These are phyloP conservation scores for Alouatta caraya DNA, from an alignment of 2,797 vertebrate species.

Conservation along the genomic window DNA sequence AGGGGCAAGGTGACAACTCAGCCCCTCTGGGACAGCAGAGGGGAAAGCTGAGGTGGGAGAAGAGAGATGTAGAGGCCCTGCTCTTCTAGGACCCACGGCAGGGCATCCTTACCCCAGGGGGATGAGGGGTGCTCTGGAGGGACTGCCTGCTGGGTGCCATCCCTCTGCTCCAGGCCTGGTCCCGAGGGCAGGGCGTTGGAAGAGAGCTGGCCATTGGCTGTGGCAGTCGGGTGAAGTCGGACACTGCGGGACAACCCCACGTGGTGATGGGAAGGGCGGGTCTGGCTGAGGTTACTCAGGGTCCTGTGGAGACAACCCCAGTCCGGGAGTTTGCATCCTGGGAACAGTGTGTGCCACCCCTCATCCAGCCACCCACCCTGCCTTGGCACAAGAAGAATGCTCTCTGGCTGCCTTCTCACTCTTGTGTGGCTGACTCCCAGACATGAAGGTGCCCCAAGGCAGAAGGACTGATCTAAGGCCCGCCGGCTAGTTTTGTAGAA, in stretches of 20 bases:
- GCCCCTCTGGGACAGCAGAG: background rate
- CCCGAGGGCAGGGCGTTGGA: slow-evolving; percentile 91
- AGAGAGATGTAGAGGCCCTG: background rate
- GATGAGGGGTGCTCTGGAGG: slow-evolving; percentile 82
- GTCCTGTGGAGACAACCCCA: slow-evolving; percentile 84
- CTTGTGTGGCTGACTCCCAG: no score
- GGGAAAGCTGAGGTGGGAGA: background rate
- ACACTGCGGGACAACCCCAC: slow-evolving; percentile 90
- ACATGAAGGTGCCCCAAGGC: background rate
- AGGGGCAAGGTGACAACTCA: background rate
- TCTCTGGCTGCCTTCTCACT: background rate
- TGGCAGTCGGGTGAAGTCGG: slow-evolving; percentile 89
- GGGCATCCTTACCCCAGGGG: slow-evolving; percentile 86
- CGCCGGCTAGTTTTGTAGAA: background rate
- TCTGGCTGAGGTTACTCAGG: slow-evolving; percentile 88
- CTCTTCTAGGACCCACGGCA: background rate
- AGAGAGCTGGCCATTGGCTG: slow-evolving; percentile 87
- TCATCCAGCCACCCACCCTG: fast-evolving
- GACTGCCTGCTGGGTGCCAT: slow-evolving; percentile 71
- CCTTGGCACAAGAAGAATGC: background rate
- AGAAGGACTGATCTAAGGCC: background rate
- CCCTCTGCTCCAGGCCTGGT: slow-evolving; percentile 78
- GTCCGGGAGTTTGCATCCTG: fast-evolving
- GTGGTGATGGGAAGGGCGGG: slow-evolving; percentile 85
- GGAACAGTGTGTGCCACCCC: background rate